Base-by-base conservation (phyloP, 2,797 vertebrate species). In the Enteromius radiatus region DNA sequence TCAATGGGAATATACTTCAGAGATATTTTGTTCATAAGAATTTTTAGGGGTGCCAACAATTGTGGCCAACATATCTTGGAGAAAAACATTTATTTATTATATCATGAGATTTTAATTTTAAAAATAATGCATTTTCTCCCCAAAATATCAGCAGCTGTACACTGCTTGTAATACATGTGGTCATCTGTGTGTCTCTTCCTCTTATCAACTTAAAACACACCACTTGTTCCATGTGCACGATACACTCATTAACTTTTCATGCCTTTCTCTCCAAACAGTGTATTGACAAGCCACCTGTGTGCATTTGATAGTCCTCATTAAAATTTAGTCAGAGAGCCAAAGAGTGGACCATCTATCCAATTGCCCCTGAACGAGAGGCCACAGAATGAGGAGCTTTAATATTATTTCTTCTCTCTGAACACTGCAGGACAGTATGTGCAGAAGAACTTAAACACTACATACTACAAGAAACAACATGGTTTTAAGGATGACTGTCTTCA, bases 291-390 rank as follows among this genome's bases (percentile, higher is more conserved):
- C 90, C 93, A 91, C 92, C 94, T 92, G 85, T 76, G 93, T 94
- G 93, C 94, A 97, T 92, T 92, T 93, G 96, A 96, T 97, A 96
- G 90, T 91, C 92, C 94, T 96, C 97, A 96, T 98, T 95, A 95
- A 97, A 94, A 96, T 96, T 92, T 93, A 97, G 93, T 83, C 87
- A 93, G 86, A 89, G 93, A 92, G 92, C 90, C 92, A 89, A 94
- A 92, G 90, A 91, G 81, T 88, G 90, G 88, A 84, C 89, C 15
- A 14, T 86, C 87, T 93, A 94, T 98, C 96, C 76, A 90, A 88
- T 99, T 98, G 43, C 91, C 95, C 94, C 93, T 93, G 95, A 95
- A 77, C 4, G 17, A 64, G 91, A 91, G 94, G 91, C 93, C 86
- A 88, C 38, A 54, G 19, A 19, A 94, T 98, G 88, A 97, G 79